Percentiles rank a stretch among this genome's conserved stretches.
Evolutionary conservation across 2,797 vertebrate genomes (phyloP).

Genomic region (Lutjanus argentimaculatus): DNA sequence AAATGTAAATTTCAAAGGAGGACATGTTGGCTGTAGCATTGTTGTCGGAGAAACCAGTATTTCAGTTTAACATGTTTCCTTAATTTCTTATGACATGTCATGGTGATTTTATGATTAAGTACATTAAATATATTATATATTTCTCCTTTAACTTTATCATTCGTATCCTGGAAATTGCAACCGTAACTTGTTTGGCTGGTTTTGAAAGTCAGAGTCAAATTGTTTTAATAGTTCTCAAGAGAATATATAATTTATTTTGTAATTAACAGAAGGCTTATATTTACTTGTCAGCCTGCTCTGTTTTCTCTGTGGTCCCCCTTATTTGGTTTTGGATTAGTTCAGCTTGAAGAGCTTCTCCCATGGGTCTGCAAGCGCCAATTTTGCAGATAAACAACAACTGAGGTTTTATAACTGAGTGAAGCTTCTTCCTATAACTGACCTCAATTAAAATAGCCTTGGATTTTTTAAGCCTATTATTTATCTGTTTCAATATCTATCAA

Average conservation of each 20-base stretch:
- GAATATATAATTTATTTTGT: slow-evolving; percentile 63
- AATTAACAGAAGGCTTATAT: slow-evolving; percentile 67
- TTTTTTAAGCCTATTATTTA: not conserved
- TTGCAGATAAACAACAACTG: slow-evolving; percentile 66
- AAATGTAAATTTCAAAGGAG: too few relatives aligned
- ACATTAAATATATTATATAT: too few relatives aligned
- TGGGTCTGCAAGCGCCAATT: slow-evolving; percentile 39
- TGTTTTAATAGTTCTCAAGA: slow-evolving; percentile 50
- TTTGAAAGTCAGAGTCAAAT: slow-evolving; percentile 48
- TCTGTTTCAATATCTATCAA: not conserved
- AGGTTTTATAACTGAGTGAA: slow-evolving; percentile 39
- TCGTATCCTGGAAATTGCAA: slow-evolving; percentile 25
- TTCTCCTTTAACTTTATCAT: too few relatives aligned
- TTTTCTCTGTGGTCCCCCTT: slow-evolving; percentile 40
- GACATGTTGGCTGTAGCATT: too few relatives aligned
- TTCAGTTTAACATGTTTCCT: too few relatives aligned
- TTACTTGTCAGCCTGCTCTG: slow-evolving; percentile 50
- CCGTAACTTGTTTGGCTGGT: slow-evolving; percentile 53
- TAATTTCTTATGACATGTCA: too few relatives aligned
- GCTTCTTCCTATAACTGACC: slow-evolving; percentile 36
- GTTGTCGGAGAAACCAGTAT: too few relatives aligned
- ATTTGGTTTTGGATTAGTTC: slow-evolving; percentile 73
- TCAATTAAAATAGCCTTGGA: slow-evolving; percentile 28
- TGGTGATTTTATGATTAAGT: too few relatives aligned
- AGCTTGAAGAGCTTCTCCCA: slow-evolving; percentile 57